Percentiles rank a stretch among this genome's conserved stretches.
These are phyloP conservation scores for Azorinus chamasolen DNA, from an alignment of 2,888 invertebrate genomes.

Conservation along the genomic window DNA sequence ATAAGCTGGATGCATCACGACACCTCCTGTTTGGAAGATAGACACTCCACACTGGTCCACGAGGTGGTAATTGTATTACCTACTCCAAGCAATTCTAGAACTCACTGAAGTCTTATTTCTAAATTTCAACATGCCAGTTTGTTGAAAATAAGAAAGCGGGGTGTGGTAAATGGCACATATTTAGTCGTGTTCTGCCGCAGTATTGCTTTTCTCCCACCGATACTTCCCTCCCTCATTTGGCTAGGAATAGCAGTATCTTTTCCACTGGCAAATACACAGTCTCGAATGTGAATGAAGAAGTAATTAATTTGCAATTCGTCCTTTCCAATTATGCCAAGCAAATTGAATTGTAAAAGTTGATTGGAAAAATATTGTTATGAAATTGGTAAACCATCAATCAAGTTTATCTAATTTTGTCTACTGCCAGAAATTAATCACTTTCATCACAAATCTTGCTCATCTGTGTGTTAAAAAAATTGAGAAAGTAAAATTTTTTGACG, in stretches of 20 bases:
- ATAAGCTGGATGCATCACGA: constrained; percentile 15
- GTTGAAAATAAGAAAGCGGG: too few species aligned
- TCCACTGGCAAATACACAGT: constrained; percentile 32
- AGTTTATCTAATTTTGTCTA: constrained; percentile 57
- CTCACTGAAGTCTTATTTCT: constrained; percentile 33
- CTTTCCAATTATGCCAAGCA: constrained; percentile 55
- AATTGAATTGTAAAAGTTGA: constrained; percentile 64
- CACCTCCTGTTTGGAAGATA: constrained; percentile 43
- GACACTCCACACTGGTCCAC: constrained; percentile 30
- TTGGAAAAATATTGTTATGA: constrained; percentile 70
- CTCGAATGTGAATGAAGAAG: constrained; percentile 26
- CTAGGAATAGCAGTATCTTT: constrained; percentile 12
- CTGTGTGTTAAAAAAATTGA: constrained; percentile 19
- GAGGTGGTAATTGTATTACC: constrained; percentile 37
- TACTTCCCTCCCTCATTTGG: too few species aligned
- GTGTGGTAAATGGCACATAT: too few species aligned
- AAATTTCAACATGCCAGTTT: constrained; percentile 27
- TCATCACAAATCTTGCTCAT: constrained; percentile 5
- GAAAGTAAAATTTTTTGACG: constrained; percentile 44
- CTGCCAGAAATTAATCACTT: constrained; percentile 47
- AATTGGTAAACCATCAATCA: constrained; percentile 62
- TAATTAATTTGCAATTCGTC: constrained; percentile 69
- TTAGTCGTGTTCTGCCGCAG: too few species aligned
- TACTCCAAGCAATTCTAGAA: constrained; percentile 20
- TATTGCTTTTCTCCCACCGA: too few species aligned